Evolutionary conservation across 2,888 invertebrate species (phyloP), one percentile per base, ranked within the genome.

Genomic region (Pantelozetes paolii): DNA sequence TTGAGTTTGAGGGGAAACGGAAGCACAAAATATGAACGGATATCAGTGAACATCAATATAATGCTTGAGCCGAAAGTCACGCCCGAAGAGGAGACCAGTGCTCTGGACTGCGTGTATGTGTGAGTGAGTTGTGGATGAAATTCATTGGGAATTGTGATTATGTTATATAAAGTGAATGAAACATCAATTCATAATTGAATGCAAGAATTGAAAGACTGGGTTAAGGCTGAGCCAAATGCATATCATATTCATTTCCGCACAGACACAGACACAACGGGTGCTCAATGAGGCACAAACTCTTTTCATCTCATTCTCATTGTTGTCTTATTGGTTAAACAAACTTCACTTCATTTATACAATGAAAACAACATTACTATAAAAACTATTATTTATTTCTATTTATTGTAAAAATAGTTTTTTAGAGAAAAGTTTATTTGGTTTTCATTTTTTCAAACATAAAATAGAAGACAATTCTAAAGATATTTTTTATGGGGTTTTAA

Each of bases 171-270:
- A 8, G 57, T 57, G 23, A 57, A 23, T 20, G 57, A 57, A 2
- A 5, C 9, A 9, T 36, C 9, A 48, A 48, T 48, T 48, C 48
- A 48, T 48, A 48, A 48, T 20, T 48, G 8, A 48, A 48, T 57
- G 57, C 8, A 3, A 2, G 26, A 57, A 57, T 6, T 50, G 26
- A 23, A 57, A 23, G 26, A n/a, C 26, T 57, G 23, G 57, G 20
- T 57, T 26, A 57, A 26, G 28, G 57, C 26, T 26, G 57, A 57
- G 26, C 57, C 13, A 48, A 57, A 57, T 57, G 57, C 13, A 57
- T 57, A 57, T 57, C 26, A 57, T 26, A 57, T 57, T 57, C 5
- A 57, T 57, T 57, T 57, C 57, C 57, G 57, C 23, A n/a, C 26
- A 28, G 26, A 57, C 57, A 50, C n/a, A 20, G 9, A 50, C 11